Conservation (phyloP, 2,113 vertebrate genomes). For the Elachura formosa region DNA sequence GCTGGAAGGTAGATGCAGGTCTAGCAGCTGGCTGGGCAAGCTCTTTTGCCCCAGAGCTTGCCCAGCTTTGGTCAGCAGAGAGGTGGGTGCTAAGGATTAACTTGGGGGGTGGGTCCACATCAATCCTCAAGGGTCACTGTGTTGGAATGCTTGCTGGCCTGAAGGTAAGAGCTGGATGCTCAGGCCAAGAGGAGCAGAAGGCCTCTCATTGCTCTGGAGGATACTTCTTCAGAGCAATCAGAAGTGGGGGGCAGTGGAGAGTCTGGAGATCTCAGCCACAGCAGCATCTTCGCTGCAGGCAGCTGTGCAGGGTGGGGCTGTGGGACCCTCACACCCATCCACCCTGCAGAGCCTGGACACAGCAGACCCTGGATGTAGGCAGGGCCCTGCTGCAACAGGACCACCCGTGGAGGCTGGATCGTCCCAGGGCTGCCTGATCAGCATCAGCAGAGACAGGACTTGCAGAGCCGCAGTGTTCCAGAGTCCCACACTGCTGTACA, state of each 20-base stretch:
- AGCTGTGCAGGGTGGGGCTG: neutral
- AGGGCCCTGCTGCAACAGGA: neutral
- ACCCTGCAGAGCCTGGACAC: neutral
- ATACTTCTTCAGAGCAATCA: neutral
- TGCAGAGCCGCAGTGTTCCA: neutral
- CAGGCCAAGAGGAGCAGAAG: neutral
- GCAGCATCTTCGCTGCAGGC: neutral
- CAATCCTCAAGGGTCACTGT: neutral
- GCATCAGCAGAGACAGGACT: neutral
- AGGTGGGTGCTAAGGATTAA: neutral
- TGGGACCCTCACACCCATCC: neutral
- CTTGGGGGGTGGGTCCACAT: fast-evolving
- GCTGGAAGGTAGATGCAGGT: neutral
- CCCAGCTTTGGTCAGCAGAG: neutral
- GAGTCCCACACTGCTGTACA: fast-evolving
- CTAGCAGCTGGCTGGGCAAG: neutral
- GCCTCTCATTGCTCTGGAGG: neutral
- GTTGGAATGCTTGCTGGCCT: neutral
- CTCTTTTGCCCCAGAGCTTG: neutral
- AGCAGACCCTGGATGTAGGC: no score
- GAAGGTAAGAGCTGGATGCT: neutral
- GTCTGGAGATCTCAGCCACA: neutral
- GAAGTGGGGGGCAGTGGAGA: neutral
- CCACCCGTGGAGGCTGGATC: fast-evolving
- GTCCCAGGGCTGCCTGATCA: neutral